Percentiles rank a stretch among this genome's conserved stretches.
These are phyloP conservation scores for Pectinophora gossypiella DNA, from an alignment of 1,140 invertebrate species.

Conservation along the genomic window DNA sequence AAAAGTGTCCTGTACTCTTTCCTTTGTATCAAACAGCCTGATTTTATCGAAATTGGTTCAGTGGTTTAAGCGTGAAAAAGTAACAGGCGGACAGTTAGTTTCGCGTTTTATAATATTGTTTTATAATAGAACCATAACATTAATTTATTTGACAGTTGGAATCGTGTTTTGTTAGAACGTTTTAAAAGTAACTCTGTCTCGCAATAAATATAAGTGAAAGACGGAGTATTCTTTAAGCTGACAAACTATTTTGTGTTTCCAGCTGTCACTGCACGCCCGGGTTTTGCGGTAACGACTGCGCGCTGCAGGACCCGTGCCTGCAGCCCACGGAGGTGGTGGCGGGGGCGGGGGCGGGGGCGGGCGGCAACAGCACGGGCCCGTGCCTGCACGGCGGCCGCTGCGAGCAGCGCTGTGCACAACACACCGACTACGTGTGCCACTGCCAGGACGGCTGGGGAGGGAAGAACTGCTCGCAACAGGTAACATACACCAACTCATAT, in stretches of 20 bases:
- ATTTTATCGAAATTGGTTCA: too few species aligned
- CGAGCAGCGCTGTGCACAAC: constrained; percentile 76
- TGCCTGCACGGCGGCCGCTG: constrained; percentile 85
- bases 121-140: too few species aligned
- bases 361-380: constrained; percentile 51
- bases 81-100: too few species aligned
- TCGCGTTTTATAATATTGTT: too few species aligned
- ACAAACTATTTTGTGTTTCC: constrained; percentile 7
- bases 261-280: constrained; percentile 76
- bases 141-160: too few species aligned
- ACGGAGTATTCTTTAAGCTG: too few species aligned
- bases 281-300: constrained; percentile 84
- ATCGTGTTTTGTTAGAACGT: too few species aligned
- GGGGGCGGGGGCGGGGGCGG: neutral
- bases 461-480: constrained; percentile 82
- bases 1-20: too few species aligned
- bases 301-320: constrained; percentile 82
- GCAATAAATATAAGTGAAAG: neutral
- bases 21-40: too few species aligned
- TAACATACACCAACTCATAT: constrained; percentile 42
- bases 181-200: neutral
- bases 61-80: too few species aligned
- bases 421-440: constrained; percentile 79
- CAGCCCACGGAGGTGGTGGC: constrained; percentile 8
- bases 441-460: constrained; percentile 81